These are phyloP conservation scores for Syrista parreyssii DNA, from an alignment of 2,888 invertebrate genomes.

Conservation along the genomic window DNA sequence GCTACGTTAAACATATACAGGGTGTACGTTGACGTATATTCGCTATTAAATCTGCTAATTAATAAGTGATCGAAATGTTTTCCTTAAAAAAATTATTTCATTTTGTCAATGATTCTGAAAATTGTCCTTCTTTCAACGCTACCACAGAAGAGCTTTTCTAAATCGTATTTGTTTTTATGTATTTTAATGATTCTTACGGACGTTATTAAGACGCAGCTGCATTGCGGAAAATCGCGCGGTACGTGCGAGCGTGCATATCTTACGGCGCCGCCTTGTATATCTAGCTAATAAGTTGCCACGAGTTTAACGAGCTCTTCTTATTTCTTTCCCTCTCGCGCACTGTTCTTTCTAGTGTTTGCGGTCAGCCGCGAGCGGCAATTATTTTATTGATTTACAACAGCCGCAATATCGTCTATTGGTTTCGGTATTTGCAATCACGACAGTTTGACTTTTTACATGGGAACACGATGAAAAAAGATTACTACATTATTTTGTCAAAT, in stretches of 20 bases:
- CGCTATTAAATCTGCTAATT: too few species aligned
- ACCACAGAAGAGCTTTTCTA: background rate
- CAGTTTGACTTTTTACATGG: background rate
- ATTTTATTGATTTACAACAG: background rate
- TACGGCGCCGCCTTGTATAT: constrained; percentile 31
- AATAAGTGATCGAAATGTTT: too few species aligned
- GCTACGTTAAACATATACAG: too few species aligned
- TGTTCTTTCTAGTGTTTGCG: background rate
- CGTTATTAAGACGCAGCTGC: background rate
- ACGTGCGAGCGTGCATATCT: constrained; percentile 11
- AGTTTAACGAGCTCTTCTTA: background rate
- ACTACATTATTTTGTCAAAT: background rate
- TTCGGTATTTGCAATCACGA: background rate
- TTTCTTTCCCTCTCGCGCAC: background rate
- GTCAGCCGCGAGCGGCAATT: background rate
- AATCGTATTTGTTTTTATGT: background rate
- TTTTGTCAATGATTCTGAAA: too few species aligned
- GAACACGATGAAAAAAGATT: background rate
- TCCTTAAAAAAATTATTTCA: too few species aligned
- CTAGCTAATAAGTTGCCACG: constrained; percentile 27
- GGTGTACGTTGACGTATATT: too few species aligned
- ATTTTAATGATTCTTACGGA: background rate
- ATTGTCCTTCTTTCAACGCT: too few species aligned
- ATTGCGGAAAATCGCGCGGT: constrained; percentile 12
- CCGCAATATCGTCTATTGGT: too few species aligned